phyloP scores from a whole-genome alignment of 2,888 invertebrate genomes.

The Conus canariensis region DNA sequence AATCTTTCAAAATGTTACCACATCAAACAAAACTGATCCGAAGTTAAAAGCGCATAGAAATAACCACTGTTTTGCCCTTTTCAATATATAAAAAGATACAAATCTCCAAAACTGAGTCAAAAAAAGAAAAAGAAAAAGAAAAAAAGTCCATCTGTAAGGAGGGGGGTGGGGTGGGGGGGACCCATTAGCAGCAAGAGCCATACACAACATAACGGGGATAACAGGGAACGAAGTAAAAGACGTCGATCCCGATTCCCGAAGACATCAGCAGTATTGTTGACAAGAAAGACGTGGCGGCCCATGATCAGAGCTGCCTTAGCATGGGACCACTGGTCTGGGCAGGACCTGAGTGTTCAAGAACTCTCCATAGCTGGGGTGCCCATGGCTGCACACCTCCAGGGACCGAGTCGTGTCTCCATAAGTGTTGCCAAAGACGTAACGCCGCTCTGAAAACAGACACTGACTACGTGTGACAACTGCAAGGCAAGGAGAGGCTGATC shows the following conservation, averaged over 20 bases:
- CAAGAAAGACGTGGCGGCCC: not conserved
- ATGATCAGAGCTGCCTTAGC: not conserved
- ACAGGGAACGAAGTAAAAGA: not conserved
- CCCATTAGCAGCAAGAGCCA: not conserved
- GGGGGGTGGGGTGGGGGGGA: too few species aligned
- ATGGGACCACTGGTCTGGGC: slow-evolving; percentile 32
- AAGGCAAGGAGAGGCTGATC: not conserved
- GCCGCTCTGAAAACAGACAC: slow-evolving; percentile 67
- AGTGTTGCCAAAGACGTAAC: slow-evolving; percentile 77
- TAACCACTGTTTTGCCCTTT: not conserved
- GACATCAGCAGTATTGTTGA: not conserved
- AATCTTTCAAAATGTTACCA: not conserved
- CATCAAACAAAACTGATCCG: not conserved
- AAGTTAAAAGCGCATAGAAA: not conserved
- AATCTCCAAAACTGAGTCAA: not conserved
- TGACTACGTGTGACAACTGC: not conserved
- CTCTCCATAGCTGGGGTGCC: slow-evolving; percentile 34
- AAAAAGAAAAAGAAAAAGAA: not conserved
- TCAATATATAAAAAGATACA: not conserved
- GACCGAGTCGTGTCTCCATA: slow-evolving; percentile 78
- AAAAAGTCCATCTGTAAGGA: not conserved
- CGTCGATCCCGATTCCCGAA: not conserved
- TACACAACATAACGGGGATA: not conserved
- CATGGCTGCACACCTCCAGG: slow-evolving; percentile 75
- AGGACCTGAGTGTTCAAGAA: slow-evolving; percentile 27